phyloP scores from a whole-genome alignment of 2,113 vertebrate genomes.

The Mola mola region DNA sequence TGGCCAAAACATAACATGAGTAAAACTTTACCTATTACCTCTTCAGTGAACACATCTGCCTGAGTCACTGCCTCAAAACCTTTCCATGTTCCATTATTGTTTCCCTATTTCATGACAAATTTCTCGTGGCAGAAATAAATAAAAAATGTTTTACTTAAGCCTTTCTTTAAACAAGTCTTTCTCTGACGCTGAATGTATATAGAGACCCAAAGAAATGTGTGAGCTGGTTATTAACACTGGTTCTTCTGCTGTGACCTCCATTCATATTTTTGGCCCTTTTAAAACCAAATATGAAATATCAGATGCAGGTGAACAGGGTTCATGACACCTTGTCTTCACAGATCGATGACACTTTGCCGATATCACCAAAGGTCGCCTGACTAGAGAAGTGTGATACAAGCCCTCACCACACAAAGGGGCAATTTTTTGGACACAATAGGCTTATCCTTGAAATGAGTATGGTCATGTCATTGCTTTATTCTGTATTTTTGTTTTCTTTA shows the following conservation, averaged over 20 bases:
- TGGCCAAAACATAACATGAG: too few relatives aligned
- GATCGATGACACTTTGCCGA: slow-evolving; percentile 27
- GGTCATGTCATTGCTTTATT: slow-evolving; percentile 26
- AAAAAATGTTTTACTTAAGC: too few relatives aligned
- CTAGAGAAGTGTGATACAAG: slow-evolving; percentile 9
- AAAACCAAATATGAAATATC: slow-evolving; percentile 24
- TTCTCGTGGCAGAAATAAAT: too few relatives aligned
- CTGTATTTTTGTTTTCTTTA: slow-evolving; percentile 39
- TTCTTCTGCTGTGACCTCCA: slow-evolving; percentile 30
- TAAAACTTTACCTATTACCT: too few relatives aligned
- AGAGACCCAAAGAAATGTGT: neutral
- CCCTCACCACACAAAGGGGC: too few relatives aligned
- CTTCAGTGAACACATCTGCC: too few relatives aligned
- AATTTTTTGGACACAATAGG: too few relatives aligned
- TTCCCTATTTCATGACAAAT: too few relatives aligned
- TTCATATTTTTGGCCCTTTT: slow-evolving; percentile 22
- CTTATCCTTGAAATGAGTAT: too few relatives aligned
- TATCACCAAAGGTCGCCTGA: slow-evolving; percentile 18
- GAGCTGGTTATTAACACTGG: slow-evolving; percentile 22
- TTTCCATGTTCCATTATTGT: too few relatives aligned
- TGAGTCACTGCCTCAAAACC: too few relatives aligned
- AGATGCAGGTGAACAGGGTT: slow-evolving; percentile 12
- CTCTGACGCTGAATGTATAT: neutral
- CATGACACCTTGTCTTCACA: slow-evolving; percentile 21
- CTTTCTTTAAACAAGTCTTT: too few relatives aligned